phyloP scores from a whole-genome alignment of 2,113 vertebrate species.

The Microcebus jonahi region DNA sequence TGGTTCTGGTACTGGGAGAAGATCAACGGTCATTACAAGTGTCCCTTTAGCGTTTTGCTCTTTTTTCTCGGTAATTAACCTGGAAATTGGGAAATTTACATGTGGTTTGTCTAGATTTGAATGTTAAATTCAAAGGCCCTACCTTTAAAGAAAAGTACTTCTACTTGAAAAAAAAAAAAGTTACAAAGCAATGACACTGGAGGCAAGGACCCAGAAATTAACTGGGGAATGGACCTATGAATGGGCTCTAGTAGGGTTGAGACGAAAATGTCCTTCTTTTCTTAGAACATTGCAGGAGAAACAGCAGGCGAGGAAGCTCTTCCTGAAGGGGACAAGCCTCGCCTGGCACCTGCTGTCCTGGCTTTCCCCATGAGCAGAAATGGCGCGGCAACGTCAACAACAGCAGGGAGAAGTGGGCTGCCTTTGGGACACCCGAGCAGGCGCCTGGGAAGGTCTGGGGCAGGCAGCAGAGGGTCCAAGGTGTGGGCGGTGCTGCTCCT shows the following conservation, averaged over 20 bases:
- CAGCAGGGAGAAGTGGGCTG: neutral
- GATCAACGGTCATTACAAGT: neutral
- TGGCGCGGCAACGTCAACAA: neutral
- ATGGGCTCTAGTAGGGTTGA: neutral
- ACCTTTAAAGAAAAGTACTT: neutral
- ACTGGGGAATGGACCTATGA: neutral
- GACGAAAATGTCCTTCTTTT: conserved; percentile 46
- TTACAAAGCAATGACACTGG: neutral
- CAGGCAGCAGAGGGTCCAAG: neutral
- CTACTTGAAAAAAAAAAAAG: neutral
- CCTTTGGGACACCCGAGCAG: neutral
- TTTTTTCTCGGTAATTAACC: neutral
- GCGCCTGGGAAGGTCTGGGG: neutral
- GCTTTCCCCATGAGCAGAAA: neutral
- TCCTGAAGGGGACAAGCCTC: neutral
- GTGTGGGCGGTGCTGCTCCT: accelerated
- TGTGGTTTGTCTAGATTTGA: neutral
- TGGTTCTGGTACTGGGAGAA: neutral
- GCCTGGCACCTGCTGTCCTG: neutral
- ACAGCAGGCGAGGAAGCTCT: neutral
- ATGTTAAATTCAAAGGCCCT: neutral
- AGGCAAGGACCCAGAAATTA: neutral
- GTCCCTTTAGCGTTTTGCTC: neutral
- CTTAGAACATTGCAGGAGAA: conserved; percentile 19
- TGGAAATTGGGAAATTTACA: neutral